phyloP scores from a whole-genome alignment of 2,888 invertebrate genomes.

The Ernsta delagoae region DNA sequence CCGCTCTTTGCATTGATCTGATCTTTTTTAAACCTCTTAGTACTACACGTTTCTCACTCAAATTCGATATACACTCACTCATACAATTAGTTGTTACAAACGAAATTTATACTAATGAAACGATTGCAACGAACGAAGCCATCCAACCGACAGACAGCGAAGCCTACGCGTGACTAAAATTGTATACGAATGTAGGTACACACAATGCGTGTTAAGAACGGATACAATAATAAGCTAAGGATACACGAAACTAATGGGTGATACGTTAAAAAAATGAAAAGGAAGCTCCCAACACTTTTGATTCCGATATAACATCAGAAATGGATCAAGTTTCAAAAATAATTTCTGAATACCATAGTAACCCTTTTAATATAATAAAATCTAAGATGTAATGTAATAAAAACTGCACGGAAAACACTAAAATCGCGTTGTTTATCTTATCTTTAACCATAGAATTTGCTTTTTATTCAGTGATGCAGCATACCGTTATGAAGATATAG shows the following conservation, averaged over 20 bases:
- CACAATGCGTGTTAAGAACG: slow-evolving; percentile 58
- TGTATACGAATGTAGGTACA: slow-evolving; percentile 52
- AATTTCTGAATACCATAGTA: neutral
- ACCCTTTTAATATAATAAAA: neutral
- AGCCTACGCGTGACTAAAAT: slow-evolving; percentile 76
- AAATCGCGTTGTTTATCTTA: slow-evolving; percentile 4
- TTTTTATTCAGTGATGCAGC: neutral
- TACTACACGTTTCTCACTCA: slow-evolving; percentile 10
- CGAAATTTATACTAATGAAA: slow-evolving; percentile 19
- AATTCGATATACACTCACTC: slow-evolving; percentile 15
- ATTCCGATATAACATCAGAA: too few species aligned
- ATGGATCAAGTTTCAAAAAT: neutral
- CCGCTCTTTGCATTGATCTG: neutral
- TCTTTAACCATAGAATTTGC: neutral
- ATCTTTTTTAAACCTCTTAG: neutral
- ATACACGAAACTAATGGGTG: slow-evolving; percentile 37
- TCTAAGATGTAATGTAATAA: neutral
- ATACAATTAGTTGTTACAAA: neutral
- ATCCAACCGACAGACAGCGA: slow-evolving; percentile 66
- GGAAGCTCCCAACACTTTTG: neutral
- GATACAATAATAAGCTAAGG: slow-evolving; percentile 49
- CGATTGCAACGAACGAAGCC: slow-evolving; percentile 47
- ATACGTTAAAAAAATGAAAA: neutral
- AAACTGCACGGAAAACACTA: neutral
- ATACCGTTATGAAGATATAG: neutral